Conservation (phyloP, 1,140 invertebrate species). For the Drosophila kanapiae region DNA sequence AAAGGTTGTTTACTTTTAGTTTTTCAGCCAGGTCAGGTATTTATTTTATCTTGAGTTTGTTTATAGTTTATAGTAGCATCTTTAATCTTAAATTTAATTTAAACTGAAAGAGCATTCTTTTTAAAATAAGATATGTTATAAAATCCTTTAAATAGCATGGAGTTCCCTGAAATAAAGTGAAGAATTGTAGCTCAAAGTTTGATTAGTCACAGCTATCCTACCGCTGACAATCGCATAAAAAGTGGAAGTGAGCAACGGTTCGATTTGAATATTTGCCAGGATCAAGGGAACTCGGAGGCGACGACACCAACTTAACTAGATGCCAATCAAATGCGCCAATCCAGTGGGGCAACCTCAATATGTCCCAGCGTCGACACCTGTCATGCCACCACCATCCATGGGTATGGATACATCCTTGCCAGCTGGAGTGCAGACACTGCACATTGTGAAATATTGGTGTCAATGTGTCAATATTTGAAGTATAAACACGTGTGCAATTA, state of each 20-base stretch:
- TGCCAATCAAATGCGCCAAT: conserved; percentile 53
- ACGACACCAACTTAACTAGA: conserved; percentile 59
- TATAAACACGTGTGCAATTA: conserved; percentile 81
- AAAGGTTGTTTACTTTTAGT: not conserved
- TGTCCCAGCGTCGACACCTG: conserved; percentile 39
- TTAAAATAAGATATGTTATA: not conserved
- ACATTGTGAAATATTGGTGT: conserved; percentile 70
- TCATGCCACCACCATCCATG: conserved; percentile 26
- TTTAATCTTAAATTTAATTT: not conserved
- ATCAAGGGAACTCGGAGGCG: conserved; percentile 5
- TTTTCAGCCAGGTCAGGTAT: not conserved
- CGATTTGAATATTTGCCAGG: conserved; percentile 22
- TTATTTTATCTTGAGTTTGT: no score
- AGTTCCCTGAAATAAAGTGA: not conserved
- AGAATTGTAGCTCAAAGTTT: not conserved
- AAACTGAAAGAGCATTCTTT: not conserved
- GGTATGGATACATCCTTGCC: conserved; percentile 1
- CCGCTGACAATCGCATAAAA: conserved; percentile 13
- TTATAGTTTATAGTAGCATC: no score
- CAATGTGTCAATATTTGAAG: conserved; percentile 78
- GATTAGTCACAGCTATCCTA: not conserved
- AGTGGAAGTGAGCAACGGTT: conserved; percentile 7
- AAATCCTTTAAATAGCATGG: not conserved
- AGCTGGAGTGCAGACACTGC: conserved; percentile 40
- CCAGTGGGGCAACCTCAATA: conserved; percentile 62